phyloP scores from a whole-genome alignment of 2,888 invertebrate species.

The Villa cingulata region DNA sequence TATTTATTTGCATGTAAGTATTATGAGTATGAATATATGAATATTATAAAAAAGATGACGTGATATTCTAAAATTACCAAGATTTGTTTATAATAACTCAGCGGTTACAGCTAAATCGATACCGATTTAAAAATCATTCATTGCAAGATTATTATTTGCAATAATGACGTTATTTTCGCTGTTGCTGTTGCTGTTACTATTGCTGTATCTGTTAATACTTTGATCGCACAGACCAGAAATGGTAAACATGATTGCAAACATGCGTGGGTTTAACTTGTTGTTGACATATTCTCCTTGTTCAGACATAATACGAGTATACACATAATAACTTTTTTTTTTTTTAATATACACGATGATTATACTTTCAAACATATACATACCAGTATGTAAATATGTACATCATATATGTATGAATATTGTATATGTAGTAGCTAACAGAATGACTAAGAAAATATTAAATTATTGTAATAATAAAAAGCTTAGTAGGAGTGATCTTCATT shows the following conservation, averaged over 20 bases:
- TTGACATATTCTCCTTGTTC: slow-evolving; percentile 3
- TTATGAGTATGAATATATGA: no score
- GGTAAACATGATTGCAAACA: slow-evolving; percentile 1
- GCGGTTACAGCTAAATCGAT: background rate
- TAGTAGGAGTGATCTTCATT: background rate
- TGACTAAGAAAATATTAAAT: background rate
- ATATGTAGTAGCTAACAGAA: no score
- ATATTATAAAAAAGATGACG: background rate
- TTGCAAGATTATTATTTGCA: slow-evolving; percentile 6
- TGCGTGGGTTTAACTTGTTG: slow-evolving; percentile 1
- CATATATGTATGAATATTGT: no score
- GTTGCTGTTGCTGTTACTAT: no score
- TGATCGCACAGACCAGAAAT: slow-evolving; percentile 6
- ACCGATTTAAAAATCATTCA: background rate
- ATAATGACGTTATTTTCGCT: slow-evolving; percentile 7
- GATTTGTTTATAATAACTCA: background rate
- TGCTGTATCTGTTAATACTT: no score
- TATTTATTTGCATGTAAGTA: no score
- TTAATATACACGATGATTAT: no score
- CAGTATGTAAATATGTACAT: no score
- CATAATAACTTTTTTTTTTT: no score
- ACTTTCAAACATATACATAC: no score
- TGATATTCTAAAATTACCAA: background rate
- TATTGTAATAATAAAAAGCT: background rate
- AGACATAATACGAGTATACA: background rate